Conservation (phyloP, 2,113 vertebrate species). For the Chamaea fasciata region DNA sequence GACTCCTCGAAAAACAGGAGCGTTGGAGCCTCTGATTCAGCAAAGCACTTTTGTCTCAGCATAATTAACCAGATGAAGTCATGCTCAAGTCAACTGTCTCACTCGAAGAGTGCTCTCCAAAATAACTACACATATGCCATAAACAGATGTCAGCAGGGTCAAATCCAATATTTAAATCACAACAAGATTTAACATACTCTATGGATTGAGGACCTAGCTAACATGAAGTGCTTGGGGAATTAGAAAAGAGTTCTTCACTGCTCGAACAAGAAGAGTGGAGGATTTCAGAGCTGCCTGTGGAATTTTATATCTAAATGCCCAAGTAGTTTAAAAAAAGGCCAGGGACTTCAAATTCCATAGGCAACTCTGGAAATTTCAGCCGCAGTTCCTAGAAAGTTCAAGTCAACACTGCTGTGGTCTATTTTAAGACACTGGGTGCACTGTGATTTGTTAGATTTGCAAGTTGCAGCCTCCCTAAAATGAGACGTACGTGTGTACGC, state of each 20-base stretch:
- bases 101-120: not conserved
- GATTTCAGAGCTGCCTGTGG: not conserved
- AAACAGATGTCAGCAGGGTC: not conserved
- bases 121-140: not conserved
- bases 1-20: not conserved
- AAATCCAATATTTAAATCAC: not conserved
- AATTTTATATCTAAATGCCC: not conserved
- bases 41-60: not conserved
- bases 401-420: not conserved
- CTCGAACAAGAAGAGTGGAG: not conserved
- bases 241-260: not conserved
- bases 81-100: not conserved
- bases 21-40: not conserved
- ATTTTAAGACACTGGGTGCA: not conserved
- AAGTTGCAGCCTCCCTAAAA: not conserved
- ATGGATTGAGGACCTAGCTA: not conserved
- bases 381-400: slow-evolving; percentile 5
- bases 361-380: not conserved
- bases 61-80: not conserved
- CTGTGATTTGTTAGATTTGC: not conserved
- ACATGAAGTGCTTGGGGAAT: not conserved
- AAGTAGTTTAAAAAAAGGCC: not conserved
- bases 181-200: not conserved
- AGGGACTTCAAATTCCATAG: not conserved
- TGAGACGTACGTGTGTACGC: not conserved